Conservation (phyloP, 2,888 invertebrate species). For the Hydraecia micacea region DNA sequence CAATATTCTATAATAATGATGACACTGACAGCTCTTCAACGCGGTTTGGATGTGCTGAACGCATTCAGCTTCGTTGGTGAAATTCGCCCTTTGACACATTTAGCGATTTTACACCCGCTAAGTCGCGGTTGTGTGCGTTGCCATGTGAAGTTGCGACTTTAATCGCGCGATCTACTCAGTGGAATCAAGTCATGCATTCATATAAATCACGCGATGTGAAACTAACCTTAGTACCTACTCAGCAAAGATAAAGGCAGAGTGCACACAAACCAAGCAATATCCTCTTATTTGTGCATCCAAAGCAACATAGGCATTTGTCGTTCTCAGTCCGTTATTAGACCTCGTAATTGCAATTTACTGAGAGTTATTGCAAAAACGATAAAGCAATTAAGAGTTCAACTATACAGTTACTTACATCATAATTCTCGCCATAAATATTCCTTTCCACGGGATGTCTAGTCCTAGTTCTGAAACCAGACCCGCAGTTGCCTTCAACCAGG, state of each 20-base stretch:
- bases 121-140: background rate
- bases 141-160: constrained; percentile 10
- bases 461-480: constrained; percentile 75
- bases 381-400: background rate
- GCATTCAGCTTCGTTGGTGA: background rate
- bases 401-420: constrained; percentile 47
- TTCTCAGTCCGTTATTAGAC: constrained; percentile 5
- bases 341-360: background rate
- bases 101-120: background rate
- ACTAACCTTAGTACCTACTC: constrained; percentile 39
- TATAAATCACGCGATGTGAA: constrained; percentile 41
- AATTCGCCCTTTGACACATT: background rate
- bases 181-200: constrained; percentile 14
- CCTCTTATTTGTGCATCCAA: constrained; percentile 39
- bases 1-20: background rate
- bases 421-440: constrained; percentile 39
- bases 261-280: constrained; percentile 43
- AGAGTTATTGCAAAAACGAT: background rate
- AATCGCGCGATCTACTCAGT: constrained; percentile 6
- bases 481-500: constrained; percentile 75
- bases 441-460: constrained; percentile 44
- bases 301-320: constrained; percentile 39
- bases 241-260: constrained; percentile 47
- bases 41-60: background rate
- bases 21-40: background rate